Base-by-base conservation (phyloP, 2,888 invertebrate species). In the Hydriomena furcata region DNA sequence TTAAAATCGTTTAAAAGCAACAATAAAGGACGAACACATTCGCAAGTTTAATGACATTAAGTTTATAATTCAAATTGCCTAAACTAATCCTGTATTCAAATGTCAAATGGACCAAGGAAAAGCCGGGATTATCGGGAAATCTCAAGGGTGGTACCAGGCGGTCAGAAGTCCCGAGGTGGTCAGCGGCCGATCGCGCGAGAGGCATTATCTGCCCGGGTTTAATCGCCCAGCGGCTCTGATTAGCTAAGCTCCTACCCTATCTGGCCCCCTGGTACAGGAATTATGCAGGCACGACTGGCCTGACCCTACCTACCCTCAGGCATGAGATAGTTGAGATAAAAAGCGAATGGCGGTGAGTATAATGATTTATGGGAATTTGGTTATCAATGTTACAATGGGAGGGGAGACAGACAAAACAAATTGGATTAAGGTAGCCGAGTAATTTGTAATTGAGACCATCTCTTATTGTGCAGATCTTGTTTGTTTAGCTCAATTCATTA, bases 121-220 rank as follows among this genome's bases (percentile, higher is more conserved):
- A 73, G 70, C 69, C 71, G 36, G 58, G 71, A 73, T 74, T 74
- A 74, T 73, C 73, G 67, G 67, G 58, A 67, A 68, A 70, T 73
- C 74, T 74, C 74, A 71, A 71, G 74, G 74, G 74, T 68, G 60
- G 70, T 71, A 82, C 78, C 76, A 81, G 80, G 77, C 71, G 65
- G 65, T 58, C 77, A 80, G 78, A 69, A 79, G 75, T 66, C 67
- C 67, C 68, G 77, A 73, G 72, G 83, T 74, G 87, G 87, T 85
- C 87, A 86, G 82, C 73, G 81, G 66, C 82, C 85, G 88, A 86
- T 88, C 87, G 88, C 78, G 82, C 87, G 85, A 76, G 78, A 79
- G 81, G 82, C 78, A 84, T 88, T 88, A 87, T 85, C 89, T 84
- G 74, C 69, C 66, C 68, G 70, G 76, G 76, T 76, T 84, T 85